phyloP scores from a whole-genome alignment of 1,140 invertebrate genomes.

The Macrosteles quadrilineatus region DNA sequence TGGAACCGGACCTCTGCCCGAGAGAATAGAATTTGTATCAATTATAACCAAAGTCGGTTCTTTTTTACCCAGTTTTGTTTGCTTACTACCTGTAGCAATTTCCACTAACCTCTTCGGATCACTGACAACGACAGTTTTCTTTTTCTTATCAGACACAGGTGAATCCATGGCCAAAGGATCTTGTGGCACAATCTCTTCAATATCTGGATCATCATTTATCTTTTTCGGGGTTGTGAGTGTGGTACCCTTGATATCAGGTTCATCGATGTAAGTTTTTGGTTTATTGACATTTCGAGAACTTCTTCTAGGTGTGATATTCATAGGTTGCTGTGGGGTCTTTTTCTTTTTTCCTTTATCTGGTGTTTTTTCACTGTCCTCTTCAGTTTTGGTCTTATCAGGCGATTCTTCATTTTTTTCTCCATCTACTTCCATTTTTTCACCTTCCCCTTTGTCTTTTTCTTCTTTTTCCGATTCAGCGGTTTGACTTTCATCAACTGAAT shows the following conservation, averaged over 20 bases:
- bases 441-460: slow-evolving; percentile 39
- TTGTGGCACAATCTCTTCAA: slow-evolving; percentile 53
- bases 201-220: slow-evolving; percentile 60
- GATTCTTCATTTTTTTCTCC: slow-evolving; percentile 44
- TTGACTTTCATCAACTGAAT: background rate
- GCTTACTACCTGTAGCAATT: slow-evolving; percentile 62
- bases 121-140: slow-evolving; percentile 67
- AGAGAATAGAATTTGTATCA: slow-evolving; percentile 72
- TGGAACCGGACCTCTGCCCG: slow-evolving; percentile 62
- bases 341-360: slow-evolving; percentile 45
- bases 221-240: slow-evolving; percentile 44
- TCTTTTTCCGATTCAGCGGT: background rate
- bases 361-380: slow-evolving; percentile 40
- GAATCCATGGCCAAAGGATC: slow-evolving; percentile 62
- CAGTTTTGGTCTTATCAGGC: slow-evolving; percentile 43
- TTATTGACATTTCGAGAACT: slow-evolving; percentile 64
- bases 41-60: slow-evolving; percentile 77
- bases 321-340: slow-evolving; percentile 52
- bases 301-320: slow-evolving; percentile 57
- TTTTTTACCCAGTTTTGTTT: slow-evolving; percentile 61
- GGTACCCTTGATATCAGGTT: slow-evolving; percentile 39
- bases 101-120: slow-evolving; percentile 72
- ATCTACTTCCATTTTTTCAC: slow-evolving; percentile 37
- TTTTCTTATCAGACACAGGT: slow-evolving; percentile 53
- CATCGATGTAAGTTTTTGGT: slow-evolving; percentile 61